Percentiles rank a stretch among this genome's conserved stretches.
Conservation (phyloP, 2,888 invertebrate genomes). For the Aspidiotus destructor region DNA sequence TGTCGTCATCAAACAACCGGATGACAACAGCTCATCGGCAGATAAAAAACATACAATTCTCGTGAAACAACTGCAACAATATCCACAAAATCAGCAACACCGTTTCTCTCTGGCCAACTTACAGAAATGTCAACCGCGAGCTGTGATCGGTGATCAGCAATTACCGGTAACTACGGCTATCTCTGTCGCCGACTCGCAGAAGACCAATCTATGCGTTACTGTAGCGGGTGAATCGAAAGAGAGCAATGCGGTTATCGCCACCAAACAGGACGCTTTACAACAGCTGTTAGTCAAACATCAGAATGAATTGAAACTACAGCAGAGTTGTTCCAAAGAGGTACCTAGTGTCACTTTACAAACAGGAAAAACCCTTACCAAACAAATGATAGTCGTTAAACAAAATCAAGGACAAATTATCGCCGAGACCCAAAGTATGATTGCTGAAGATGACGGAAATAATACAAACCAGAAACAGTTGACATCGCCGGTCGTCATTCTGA, state of each 20-base stretch:
- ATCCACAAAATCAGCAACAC: neutral
- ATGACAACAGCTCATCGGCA: neutral
- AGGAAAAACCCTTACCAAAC: constrained; percentile 12
- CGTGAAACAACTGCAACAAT: constrained; percentile 19
- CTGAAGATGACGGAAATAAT: neutral
- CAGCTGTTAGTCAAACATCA: constrained; percentile 34
- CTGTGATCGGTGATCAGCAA: neutral
- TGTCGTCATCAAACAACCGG: constrained; percentile 23
- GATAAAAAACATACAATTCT: constrained; percentile 23
- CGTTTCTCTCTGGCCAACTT: neutral
- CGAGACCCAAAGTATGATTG: constrained; percentile 16
- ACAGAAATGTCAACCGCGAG: constrained; percentile 1
- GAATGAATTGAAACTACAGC: constrained; percentile 33
- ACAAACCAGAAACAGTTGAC: constrained; percentile 9
- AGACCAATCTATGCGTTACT: neutral
- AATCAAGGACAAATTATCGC: constrained; percentile 23
- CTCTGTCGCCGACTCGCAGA: constrained; percentile 24
- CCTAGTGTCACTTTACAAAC: constrained; percentile 9
- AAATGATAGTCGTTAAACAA: constrained; percentile 27
- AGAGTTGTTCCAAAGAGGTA: constrained; percentile 7
- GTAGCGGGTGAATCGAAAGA: neutral
- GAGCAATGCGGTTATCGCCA: constrained; percentile 26
- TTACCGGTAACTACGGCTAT: neutral
- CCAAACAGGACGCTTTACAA: constrained; percentile 38
- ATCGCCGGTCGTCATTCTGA: constrained; percentile 23